phyloP scores from a whole-genome alignment of 2,113 vertebrate genomes.

The Nothoprocta perdicaria region DNA sequence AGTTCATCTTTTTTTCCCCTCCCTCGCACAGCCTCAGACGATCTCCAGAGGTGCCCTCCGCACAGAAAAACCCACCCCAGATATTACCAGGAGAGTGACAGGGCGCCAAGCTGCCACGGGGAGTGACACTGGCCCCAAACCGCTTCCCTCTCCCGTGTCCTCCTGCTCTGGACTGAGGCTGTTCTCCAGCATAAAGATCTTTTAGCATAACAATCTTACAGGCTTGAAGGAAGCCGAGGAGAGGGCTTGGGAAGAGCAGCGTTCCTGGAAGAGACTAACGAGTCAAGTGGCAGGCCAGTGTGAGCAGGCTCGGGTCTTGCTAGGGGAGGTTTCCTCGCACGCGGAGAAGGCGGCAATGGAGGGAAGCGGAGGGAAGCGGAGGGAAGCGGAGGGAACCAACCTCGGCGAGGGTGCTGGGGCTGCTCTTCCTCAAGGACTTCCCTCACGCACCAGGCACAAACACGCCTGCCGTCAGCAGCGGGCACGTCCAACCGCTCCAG shows the following conservation, averaged over 20 bases:
- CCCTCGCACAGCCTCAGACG: conserved; percentile 25
- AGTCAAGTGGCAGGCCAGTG: neutral
- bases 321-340: neutral
- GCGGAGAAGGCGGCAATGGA: neutral
- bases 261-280: neutral
- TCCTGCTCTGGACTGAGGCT: neutral
- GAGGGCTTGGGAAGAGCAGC: neutral
- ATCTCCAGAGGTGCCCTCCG: conserved; percentile 56
- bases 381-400: neutral
- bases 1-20: conserved; percentile 51
- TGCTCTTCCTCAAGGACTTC: neutral
- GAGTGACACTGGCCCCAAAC: neutral
- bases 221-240: neutral
- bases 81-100: fast-evolving
- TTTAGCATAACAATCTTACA: neutral
- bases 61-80: neutral
- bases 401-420: conserved; percentile 16
- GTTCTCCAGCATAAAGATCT: neutral
- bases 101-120: neutral
- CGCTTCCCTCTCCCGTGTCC: neutral
- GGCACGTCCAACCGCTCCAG: conserved; percentile 23
- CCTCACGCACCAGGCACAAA: conserved; percentile 24
- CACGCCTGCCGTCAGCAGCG: conserved; percentile 1
- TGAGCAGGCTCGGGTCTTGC: neutral
- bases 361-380: neutral